Evolutionary conservation across 2,113 vertebrate genomes (phyloP).

Genomic region (Ptilonorhynchus violaceus): DNA sequence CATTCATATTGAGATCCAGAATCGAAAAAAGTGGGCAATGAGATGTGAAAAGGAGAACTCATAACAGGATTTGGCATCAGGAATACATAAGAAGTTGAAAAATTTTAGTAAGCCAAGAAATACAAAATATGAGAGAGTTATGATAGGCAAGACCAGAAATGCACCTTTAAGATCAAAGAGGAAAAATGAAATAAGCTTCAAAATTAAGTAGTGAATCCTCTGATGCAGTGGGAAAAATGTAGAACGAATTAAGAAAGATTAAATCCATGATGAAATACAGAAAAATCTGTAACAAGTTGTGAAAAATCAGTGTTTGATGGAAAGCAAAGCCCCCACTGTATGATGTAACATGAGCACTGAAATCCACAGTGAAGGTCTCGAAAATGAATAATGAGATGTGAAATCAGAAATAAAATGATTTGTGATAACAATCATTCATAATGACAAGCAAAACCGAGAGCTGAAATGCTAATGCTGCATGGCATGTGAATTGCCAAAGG

Average conservation of each 20-base stretch:
- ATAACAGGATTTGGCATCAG: background rate
- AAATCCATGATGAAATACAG: background rate
- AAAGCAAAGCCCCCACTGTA: background rate
- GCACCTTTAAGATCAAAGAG: background rate
- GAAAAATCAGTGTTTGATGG: background rate
- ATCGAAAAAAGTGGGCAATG: background rate
- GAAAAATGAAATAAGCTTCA: background rate
- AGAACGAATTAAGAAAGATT: background rate
- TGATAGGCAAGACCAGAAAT: background rate
- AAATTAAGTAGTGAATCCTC: background rate
- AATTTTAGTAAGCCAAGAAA: background rate
- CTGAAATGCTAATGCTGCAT: background rate
- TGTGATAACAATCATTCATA: background rate
- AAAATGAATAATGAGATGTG: constrained; percentile 5
- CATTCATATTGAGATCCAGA: background rate
- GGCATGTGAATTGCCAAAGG: background rate
- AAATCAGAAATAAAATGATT: constrained; percentile 8
- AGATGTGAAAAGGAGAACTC: background rate
- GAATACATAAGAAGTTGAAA: background rate
- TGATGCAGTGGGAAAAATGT: background rate
- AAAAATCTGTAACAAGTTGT: background rate
- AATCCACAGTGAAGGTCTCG: background rate
- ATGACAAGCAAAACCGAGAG: background rate
- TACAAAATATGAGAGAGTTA: background rate
- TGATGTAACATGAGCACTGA: background rate